phyloP scores from a whole-genome alignment of 2,797 vertebrate genomes.

The Peromyscus nudipes region DNA sequence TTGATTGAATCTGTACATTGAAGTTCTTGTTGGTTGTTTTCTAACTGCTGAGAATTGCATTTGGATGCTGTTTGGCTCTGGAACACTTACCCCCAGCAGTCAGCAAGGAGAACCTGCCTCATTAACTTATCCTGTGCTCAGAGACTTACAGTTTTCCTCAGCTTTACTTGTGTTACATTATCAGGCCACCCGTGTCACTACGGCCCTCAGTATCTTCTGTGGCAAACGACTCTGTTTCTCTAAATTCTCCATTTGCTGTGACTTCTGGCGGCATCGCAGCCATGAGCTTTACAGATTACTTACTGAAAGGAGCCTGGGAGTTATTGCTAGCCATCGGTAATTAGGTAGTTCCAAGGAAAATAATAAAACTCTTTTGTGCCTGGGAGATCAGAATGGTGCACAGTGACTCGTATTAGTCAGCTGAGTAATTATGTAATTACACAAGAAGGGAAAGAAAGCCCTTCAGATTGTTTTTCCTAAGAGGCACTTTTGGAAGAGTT shows the following conservation, averaged over 20 bases:
- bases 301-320: constrained; percentile 76
- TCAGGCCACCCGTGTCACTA: constrained; percentile 7
- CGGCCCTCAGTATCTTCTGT: not conserved
- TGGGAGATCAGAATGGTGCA: constrained; percentile 80
- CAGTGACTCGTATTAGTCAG: constrained; percentile 77
- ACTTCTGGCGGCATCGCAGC: constrained; percentile 65
- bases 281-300: constrained; percentile 70
- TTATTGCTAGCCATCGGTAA: constrained; percentile 77
- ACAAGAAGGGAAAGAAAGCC: constrained; percentile 80
- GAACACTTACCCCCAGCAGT: not conserved
- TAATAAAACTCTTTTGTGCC: constrained; percentile 84
- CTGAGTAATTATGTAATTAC: constrained; percentile 82
- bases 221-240: constrained; percentile 41
- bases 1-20: not conserved
- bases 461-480: constrained; percentile 83
- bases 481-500: constrained; percentile 82
- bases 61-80: constrained; percentile 7
- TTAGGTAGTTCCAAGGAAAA: constrained; percentile 82
- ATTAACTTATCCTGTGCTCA: constrained; percentile 21
- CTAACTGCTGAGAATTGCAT: not conserved
- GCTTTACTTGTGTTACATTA: constrained; percentile 6
- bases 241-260: constrained; percentile 68
- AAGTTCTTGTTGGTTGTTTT: not conserved
- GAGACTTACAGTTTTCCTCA: not conserved
- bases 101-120: constrained; percentile 53